phyloP scores from a whole-genome alignment of 2,113 vertebrate genomes.

The Eonycteris spelaea region DNA sequence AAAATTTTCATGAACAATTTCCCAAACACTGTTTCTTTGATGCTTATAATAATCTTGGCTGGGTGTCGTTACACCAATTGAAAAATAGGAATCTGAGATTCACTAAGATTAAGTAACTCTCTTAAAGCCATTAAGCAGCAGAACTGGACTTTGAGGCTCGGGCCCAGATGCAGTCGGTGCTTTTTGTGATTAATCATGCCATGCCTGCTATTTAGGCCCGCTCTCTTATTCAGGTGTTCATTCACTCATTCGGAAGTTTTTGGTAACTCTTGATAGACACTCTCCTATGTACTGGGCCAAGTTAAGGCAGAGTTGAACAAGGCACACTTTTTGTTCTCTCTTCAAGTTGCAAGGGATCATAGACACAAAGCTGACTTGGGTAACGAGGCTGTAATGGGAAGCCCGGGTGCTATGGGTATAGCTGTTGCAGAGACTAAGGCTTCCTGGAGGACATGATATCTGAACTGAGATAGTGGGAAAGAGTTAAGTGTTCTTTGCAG shows the following conservation, averaged over 20 bases:
- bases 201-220: fast-evolving
- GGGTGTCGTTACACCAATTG: not conserved
- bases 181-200: not conserved
- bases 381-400: not conserved
- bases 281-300: not conserved
- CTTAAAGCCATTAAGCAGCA: not conserved
- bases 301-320: not conserved
- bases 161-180: not conserved
- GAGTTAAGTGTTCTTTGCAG: not conserved
- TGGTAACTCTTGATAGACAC: not conserved
- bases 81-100: not conserved
- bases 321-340: not conserved
- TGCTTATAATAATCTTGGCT: not conserved
- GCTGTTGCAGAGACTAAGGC: not conserved
- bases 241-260: not conserved
- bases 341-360: not conserved
- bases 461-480: not conserved
- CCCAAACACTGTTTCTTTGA: not conserved
- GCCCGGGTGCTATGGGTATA: fast-evolving
- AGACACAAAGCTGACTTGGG: not conserved
- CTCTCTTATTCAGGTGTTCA: fast-evolving
- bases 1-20: not conserved
- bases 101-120: not conserved
- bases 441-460: not conserved
- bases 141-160: not conserved